Percentiles rank a stretch among this genome's conserved stretches.
phyloP scores from a whole-genome alignment of 2,113 vertebrate genomes.

The Setophaga petechia region DNA sequence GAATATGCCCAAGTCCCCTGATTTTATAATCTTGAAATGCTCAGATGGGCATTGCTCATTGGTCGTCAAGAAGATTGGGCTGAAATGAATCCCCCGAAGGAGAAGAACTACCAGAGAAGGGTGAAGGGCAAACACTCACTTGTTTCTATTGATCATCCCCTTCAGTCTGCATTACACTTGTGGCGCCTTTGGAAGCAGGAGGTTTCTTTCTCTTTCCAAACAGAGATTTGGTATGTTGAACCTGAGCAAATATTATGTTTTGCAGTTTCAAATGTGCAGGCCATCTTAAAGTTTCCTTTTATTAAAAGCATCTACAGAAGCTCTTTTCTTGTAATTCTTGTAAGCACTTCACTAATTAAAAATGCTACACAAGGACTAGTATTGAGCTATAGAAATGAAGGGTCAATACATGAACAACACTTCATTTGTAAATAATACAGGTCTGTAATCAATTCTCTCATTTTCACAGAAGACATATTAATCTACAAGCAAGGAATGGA shows the following conservation, averaged over 20 bases:
- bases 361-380: slow-evolving; percentile 35
- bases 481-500: slow-evolving; percentile 65
- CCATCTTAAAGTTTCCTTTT: neutral
- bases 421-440: slow-evolving; percentile 74
- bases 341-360: slow-evolving; percentile 52
- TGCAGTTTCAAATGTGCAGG: neutral
- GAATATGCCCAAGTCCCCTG: rapidly evolving
- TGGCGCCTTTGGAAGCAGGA: neutral
- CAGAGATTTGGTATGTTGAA: neutral
- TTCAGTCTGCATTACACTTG: neutral
- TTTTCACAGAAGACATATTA: slow-evolving; percentile 73
- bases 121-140: neutral
- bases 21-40: neutral
- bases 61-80: neutral
- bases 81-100: neutral
- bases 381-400: slow-evolving; percentile 63
- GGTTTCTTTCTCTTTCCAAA: neutral
- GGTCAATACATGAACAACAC: slow-evolving; percentile 71
- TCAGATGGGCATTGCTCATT: neutral
- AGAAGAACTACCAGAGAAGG: neutral
- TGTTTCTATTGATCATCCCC: neutral
- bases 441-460: slow-evolving; percentile 75
- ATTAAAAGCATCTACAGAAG: neutral
- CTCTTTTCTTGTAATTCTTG: neutral
- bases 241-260: neutral